A percentile compares a stretch with the other conserved stretches of the same genome.
Evolutionary conservation across 2,113 vertebrate species (phyloP).

Genomic region (Halichoerus grypus): DNA sequence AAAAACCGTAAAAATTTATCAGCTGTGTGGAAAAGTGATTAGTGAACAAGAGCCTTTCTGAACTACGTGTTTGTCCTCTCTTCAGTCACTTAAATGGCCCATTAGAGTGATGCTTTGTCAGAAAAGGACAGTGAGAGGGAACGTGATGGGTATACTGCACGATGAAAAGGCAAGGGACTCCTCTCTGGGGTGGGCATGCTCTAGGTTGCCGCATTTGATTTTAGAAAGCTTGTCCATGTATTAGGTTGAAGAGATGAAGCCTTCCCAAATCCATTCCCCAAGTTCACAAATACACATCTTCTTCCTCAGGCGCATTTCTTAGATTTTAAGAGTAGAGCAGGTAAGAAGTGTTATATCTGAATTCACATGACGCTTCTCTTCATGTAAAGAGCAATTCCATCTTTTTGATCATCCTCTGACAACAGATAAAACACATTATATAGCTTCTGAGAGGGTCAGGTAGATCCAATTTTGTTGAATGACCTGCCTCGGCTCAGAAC

Average conservation of each 20-base stretch:
- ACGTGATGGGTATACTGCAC: not conserved
- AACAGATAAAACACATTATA: constrained; percentile 22
- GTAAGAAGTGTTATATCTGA: not conserved
- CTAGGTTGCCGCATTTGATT: not conserved
- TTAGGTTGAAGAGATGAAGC: constrained; percentile 5
- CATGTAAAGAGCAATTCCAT: constrained; percentile 26
- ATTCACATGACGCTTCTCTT: not conserved
- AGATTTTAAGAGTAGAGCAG: not conserved
- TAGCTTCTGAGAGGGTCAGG: constrained; percentile 15
- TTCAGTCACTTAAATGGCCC: not conserved
- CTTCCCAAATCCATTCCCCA: not conserved
- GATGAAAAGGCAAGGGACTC: not conserved
- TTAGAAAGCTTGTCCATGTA: not conserved
- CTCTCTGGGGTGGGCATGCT: not conserved
- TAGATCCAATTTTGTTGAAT: constrained; percentile 46
- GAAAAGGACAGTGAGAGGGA: not conserved
- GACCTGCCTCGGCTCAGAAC: constrained; percentile 7
- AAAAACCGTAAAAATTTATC: constrained; percentile 4
- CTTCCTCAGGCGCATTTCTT: not conserved
- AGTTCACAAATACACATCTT: not conserved
- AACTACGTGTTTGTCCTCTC: not conserved
- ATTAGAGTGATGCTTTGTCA: not conserved
- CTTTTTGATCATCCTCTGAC: constrained; percentile 41
- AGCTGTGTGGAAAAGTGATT: constrained; percentile 38
- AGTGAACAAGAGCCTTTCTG: constrained; percentile 36